phyloP scores from a whole-genome alignment of 2,113 vertebrate species.

The Neodontobutis hainanensis region DNA sequence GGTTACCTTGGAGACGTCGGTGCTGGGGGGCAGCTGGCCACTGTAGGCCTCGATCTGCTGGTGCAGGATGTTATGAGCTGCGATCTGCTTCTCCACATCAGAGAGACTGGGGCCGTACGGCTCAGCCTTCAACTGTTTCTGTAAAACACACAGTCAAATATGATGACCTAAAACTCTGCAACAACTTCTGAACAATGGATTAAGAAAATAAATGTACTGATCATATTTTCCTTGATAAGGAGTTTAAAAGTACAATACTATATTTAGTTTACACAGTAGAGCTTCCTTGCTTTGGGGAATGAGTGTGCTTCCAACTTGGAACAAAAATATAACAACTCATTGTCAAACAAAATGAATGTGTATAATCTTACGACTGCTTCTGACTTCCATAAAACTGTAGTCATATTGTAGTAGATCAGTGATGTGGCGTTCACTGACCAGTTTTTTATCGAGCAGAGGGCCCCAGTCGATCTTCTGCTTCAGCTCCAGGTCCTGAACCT shows the following conservation, averaged over 20 bases:
- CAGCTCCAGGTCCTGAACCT: conserved; percentile 69
- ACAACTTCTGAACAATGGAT: not conserved
- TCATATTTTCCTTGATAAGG: too few relatives aligned
- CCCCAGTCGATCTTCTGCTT: conserved; percentile 84
- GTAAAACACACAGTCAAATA: conserved; percentile 68
- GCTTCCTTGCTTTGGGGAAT: too few relatives aligned
- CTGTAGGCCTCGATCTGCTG: conserved; percentile 89
- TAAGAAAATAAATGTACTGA: too few relatives aligned
- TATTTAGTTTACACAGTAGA: too few relatives aligned
- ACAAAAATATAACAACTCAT: too few relatives aligned
- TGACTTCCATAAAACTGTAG: too few relatives aligned
- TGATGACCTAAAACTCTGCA: too few relatives aligned
- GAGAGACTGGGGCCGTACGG: conserved; percentile 81
- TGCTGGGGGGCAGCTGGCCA: conserved; percentile 75
- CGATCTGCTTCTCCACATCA: conserved; percentile 91
- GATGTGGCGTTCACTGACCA: conserved; percentile 75
- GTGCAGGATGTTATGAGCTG: conserved; percentile 91
- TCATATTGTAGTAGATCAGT: not conserved
- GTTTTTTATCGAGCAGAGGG: conserved; percentile 84
- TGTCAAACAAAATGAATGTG: too few relatives aligned
- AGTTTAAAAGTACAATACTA: too few relatives aligned
- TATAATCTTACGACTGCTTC: too few relatives aligned
- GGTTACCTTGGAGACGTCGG: conserved; percentile 64
- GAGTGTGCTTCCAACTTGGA: too few relatives aligned
- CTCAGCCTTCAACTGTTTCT: conserved; percentile 79